These are phyloP conservation scores for Encarsia formosa DNA, from an alignment of 2,888 invertebrate species.

Conservation along the genomic window DNA sequence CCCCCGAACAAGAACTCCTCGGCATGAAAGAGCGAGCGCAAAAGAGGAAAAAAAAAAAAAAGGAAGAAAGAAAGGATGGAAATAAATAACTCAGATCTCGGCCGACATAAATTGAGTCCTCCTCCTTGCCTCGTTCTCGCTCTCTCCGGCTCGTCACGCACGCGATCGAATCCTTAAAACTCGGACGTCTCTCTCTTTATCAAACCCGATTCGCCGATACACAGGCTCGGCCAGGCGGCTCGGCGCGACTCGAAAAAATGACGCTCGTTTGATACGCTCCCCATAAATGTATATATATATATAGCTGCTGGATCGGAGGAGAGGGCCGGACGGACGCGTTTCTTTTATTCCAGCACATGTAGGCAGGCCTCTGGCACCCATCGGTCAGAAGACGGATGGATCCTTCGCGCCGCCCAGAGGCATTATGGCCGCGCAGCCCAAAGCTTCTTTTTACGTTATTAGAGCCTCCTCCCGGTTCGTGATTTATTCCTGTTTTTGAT, in stretches of 20 bases:
- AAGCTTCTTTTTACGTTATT: no score
- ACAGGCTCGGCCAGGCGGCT: background rate
- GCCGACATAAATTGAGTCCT: constrained; percentile 16
- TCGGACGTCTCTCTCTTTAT: constrained; percentile 6
- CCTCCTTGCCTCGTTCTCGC: background rate
- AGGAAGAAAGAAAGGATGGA: background rate
- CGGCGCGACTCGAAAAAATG: constrained; percentile 29
- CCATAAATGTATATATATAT: no score
- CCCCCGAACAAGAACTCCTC: no score
- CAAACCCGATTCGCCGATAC: background rate
- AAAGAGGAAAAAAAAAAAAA: background rate
- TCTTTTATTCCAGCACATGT: no score
- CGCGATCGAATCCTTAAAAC: constrained; percentile 12
- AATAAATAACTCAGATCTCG: constrained; percentile 24
- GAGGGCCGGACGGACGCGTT: no score
- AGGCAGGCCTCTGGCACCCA: no score
- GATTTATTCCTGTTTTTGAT: no score
- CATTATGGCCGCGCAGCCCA: no score
- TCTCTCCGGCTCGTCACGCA: constrained; percentile 5
- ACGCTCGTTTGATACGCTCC: constrained; percentile 44
- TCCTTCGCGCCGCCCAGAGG: no score
- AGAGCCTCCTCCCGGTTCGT: no score
- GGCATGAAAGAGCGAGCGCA: background rate
- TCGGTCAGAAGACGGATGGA: no score
- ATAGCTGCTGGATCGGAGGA: no score